phyloP scores from a whole-genome alignment of 2,113 vertebrate genomes.

The Archocentrus centrarchus region DNA sequence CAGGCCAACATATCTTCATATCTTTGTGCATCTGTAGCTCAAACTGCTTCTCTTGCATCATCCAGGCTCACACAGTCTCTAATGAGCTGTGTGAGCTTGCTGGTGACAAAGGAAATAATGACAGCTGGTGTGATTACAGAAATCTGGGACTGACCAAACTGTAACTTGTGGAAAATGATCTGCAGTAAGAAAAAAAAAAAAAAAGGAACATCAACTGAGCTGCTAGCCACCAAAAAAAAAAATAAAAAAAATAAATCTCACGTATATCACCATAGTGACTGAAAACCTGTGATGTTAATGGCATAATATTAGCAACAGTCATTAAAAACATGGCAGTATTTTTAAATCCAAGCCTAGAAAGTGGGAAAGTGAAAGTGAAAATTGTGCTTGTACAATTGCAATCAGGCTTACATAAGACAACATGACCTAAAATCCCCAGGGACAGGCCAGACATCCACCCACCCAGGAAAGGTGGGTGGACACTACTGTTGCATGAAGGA shows the following conservation, averaged over 20 bases:
- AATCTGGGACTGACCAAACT: constrained; percentile 43
- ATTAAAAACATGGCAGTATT: not conserved
- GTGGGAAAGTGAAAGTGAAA: not conserved
- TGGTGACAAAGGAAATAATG: constrained; percentile 48
- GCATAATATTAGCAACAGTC: not conserved
- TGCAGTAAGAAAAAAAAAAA: not conserved
- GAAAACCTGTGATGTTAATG: not conserved
- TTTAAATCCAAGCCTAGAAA: not conserved
- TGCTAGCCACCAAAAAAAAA: not conserved
- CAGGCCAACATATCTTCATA: constrained; percentile 1
- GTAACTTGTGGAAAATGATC: constrained; percentile 32
- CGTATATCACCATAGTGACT: not conserved
- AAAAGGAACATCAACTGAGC: not conserved
- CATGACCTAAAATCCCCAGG: constrained; percentile 38
- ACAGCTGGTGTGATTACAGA: constrained; percentile 44
- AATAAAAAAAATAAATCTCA: not conserved
- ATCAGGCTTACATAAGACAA: constrained; percentile 43
- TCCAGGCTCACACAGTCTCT: constrained; percentile 16
- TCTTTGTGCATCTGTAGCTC: not conserved
- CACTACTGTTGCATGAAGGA: constrained; percentile 26
- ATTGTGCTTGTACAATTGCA: not conserved
- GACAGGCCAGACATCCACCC: constrained; percentile 3
- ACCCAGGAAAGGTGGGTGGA: not conserved
- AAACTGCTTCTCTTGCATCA: constrained; percentile 48
- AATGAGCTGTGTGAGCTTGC: constrained; percentile 49